Evolutionary conservation across 2,797 vertebrate species (phyloP).

Genomic region (Coregonus suidteri): DNA sequence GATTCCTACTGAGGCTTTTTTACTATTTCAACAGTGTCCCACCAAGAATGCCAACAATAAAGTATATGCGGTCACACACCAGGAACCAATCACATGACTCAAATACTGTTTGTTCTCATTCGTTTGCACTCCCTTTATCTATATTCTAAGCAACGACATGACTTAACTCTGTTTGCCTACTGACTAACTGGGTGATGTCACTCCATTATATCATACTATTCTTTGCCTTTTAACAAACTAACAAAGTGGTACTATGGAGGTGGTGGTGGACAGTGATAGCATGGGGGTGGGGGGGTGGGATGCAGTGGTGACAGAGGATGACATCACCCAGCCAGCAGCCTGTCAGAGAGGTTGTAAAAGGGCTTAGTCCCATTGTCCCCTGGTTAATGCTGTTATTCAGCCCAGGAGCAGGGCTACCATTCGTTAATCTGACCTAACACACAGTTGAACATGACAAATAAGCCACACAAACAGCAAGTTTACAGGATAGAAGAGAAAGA

Average conservation of each 20-base stretch:
- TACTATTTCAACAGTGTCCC: not conserved
- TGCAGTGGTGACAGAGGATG: conserved; percentile 73
- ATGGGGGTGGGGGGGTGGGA: conserved; percentile 59
- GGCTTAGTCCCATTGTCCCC: conserved; percentile 73
- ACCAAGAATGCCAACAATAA: not conserved
- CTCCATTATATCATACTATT: conserved; percentile 41
- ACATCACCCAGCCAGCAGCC: conserved; percentile 72
- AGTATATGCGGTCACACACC: not conserved
- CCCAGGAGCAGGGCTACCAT: conserved; percentile 63
- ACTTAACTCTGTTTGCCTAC: conserved; percentile 44
- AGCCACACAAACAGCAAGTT: conserved; percentile 65
- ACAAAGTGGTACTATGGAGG: conserved; percentile 36
- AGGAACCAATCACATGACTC: not conserved
- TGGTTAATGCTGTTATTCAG: conserved; percentile 79
- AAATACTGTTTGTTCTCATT: conserved; percentile 7
- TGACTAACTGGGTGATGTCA: conserved; percentile 55
- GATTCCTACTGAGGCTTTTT: not conserved
- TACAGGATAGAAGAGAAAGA: conserved; percentile 41
- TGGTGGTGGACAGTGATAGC: conserved; percentile 27
- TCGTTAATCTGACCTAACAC: conserved; percentile 78
- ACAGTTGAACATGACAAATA: conserved; percentile 62
- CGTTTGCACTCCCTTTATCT: not conserved
- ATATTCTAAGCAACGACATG: conserved; percentile 18
- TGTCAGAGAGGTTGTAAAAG: conserved; percentile 74
- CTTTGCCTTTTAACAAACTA: conserved; percentile 33